Evolutionary conservation across 2,113 vertebrate genomes (phyloP).

Genomic region (Rhegmatorhina hoffmannsi): DNA sequence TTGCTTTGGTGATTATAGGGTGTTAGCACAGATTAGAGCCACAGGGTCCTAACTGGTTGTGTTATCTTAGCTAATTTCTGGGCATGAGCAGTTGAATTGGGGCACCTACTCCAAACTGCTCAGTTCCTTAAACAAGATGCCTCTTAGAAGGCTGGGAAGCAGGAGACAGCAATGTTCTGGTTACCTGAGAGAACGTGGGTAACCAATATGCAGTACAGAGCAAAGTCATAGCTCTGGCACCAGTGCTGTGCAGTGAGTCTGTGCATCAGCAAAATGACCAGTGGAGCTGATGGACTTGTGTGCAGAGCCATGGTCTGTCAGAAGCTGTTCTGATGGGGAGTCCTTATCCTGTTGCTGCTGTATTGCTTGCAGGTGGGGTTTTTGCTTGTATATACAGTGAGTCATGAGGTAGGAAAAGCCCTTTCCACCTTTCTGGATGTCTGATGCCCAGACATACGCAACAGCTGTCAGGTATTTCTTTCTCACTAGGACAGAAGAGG

Average conservation of each 20-base stretch:
- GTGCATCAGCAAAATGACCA: fast-evolving
- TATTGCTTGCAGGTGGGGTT: background rate
- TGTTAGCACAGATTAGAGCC: background rate
- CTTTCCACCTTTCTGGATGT: fast-evolving
- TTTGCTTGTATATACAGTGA: background rate
- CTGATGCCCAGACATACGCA: fast-evolving
- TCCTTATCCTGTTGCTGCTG: background rate
- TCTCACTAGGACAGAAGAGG: background rate
- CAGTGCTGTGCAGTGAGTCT: background rate
- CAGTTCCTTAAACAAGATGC: background rate
- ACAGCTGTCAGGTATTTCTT: background rate
- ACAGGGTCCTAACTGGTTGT: background rate
- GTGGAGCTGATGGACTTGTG: background rate
- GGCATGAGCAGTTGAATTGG: background rate
- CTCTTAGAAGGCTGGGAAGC: background rate
- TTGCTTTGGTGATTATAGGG: background rate
- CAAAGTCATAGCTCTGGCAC: background rate
- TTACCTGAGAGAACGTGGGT: background rate
- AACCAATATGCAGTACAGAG: background rate
- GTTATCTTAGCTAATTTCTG: background rate
- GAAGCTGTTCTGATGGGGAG: background rate
- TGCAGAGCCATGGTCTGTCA: background rate
- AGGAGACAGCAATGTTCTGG: background rate
- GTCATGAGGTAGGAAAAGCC: background rate
- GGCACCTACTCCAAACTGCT: background rate